phyloP scores from a whole-genome alignment of 1,140 invertebrate genomes.

The Lineus longissimus region DNA sequence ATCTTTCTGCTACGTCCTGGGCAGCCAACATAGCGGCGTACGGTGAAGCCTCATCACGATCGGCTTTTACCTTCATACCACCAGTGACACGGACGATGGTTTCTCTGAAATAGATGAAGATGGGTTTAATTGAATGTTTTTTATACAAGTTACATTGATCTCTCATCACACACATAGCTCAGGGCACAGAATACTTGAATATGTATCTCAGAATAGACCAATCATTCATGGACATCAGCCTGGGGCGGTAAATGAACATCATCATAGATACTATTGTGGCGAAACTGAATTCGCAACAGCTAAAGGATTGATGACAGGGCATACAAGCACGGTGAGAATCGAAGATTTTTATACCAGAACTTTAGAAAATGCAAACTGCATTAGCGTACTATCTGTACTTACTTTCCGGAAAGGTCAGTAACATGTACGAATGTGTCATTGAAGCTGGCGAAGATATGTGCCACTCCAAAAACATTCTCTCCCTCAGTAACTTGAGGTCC shows the following conservation, averaged over 20 bases:
- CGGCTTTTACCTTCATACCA: slow-evolving; percentile 99
- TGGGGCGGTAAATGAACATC: too few relatives aligned
- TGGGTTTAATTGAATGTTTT: too few relatives aligned
- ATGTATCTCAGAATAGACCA: background rate
- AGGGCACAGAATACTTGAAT: background rate
- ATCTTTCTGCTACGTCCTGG: slow-evolving; percentile 99
- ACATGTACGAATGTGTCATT: slow-evolving; percentile 99
- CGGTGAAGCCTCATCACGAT: slow-evolving; percentile 98
- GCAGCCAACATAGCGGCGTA: slow-evolving; percentile 99
- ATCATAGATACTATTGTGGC: too few relatives aligned
- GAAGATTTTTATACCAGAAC: too few relatives aligned
- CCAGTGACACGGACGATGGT: slow-evolving; percentile 98
- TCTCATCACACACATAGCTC: background rate
- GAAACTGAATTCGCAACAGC: too few relatives aligned
- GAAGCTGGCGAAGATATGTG: slow-evolving; percentile 99
- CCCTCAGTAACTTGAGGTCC: slow-evolving; percentile 96
- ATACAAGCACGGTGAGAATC: too few relatives aligned
- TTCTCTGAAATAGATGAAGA: slow-evolving; percentile 71
- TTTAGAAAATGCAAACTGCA: too few relatives aligned
- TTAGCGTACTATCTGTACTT: too few relatives aligned
- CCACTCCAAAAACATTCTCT: slow-evolving; percentile 97
- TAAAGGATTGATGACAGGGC: too few relatives aligned
- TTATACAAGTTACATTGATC: background rate
- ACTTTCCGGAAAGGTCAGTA: slow-evolving; percentile 95
- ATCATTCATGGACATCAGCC: background rate